A percentile compares a stretch with the other conserved stretches of the same genome.
Evolutionary conservation across 30 jellyfish, hydroid and myxozoan genomes (phyloP).

Genomic region (Aurelia sp.): DNA sequence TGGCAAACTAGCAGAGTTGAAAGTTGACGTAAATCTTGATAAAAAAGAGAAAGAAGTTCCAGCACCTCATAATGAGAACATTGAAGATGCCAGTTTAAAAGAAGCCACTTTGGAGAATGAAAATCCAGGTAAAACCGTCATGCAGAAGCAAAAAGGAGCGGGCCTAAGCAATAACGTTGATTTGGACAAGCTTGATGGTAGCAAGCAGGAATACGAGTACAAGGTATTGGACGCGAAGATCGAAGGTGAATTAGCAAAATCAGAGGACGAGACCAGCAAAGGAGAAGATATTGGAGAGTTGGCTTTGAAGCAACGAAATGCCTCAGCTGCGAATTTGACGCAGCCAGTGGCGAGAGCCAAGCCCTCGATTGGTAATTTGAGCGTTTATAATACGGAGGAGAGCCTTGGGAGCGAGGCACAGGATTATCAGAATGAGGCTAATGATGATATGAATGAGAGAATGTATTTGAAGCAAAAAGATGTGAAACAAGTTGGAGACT

Average conservation of each 20-base stretch:
- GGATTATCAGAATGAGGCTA: neutral
- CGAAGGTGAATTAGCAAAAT: constrained; percentile 46
- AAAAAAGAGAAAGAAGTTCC: constrained; percentile 24
- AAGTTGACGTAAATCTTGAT: neutral
- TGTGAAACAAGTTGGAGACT: neutral
- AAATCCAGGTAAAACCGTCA: constrained; percentile 65
- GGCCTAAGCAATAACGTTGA: constrained; percentile 35
- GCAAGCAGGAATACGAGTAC: constrained; percentile 20
- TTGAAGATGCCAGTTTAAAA: constrained; percentile 17
- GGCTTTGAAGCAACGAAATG: neutral
- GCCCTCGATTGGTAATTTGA: neutral
- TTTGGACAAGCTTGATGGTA: constrained; percentile 57
- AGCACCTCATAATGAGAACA: constrained; percentile 14
- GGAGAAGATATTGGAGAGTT: constrained; percentile 34
- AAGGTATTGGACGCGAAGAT: constrained; percentile 36
- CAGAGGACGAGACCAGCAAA: constrained; percentile 3
- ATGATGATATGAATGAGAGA: constrained; percentile 1
- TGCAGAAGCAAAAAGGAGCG: constrained; percentile 20
- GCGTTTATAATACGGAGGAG: constrained; percentile 53
- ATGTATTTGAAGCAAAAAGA: neutral
- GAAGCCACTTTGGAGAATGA: constrained; percentile 6
- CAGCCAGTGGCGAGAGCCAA: neutral
- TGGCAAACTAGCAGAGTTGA: constrained; percentile 54
- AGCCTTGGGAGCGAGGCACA: constrained; percentile 6
- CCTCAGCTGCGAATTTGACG: neutral